Evolutionary conservation across 2,113 vertebrate genomes (phyloP), one percentile per base, ranked within the genome.

Genomic region (Carollia perspicillata): DNA sequence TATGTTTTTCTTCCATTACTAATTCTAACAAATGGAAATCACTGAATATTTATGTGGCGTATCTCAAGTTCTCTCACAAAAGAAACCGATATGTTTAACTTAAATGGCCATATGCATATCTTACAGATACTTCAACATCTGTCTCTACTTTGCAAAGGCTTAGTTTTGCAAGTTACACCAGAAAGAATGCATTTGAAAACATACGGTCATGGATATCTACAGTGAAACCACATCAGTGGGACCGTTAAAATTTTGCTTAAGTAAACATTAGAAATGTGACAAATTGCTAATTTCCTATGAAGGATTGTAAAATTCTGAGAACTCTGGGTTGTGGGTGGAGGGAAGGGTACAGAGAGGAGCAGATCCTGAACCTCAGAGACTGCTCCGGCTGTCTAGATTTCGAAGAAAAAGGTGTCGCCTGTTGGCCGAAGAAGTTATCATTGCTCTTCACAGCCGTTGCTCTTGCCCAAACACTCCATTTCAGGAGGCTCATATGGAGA

Each of bases 211-310:
- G 49, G 88, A 72, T 44, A 96, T 90, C 80, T 92, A 88, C 17
- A 84, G 66, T 84, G 95, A 97, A 97, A 96, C 95, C 95, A 97
- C 96, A 97, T 96, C 96, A 97, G 68, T 90, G 33, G 42, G 37
- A 92, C 90, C 6, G 5, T 93, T 95, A 95, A 95, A 92, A 84
- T 95, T 66, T 97, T 96, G 60, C 84, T 90, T 85, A 96, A 80
- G 90, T 85, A 97, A 97, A 97, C 90, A 90, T 94, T 91, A 95
- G 37, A 63, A 97, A 95, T 97, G 86, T 97, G 92, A 98, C 95
- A 98, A 96, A 97, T 95, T 95, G 90, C 84, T 95, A 88, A 95
- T 95, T 97, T 97, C 92, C 94, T 96, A 51, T 60, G 77, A 97
- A 95, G 60, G 77, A 88, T 18, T 12, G 13, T 95, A 97, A 95